A percentile compares a stretch with the other conserved stretches of the same genome.
Conservation (phyloP, 2,113 vertebrate species). For the Laticauda laticaudata region DNA sequence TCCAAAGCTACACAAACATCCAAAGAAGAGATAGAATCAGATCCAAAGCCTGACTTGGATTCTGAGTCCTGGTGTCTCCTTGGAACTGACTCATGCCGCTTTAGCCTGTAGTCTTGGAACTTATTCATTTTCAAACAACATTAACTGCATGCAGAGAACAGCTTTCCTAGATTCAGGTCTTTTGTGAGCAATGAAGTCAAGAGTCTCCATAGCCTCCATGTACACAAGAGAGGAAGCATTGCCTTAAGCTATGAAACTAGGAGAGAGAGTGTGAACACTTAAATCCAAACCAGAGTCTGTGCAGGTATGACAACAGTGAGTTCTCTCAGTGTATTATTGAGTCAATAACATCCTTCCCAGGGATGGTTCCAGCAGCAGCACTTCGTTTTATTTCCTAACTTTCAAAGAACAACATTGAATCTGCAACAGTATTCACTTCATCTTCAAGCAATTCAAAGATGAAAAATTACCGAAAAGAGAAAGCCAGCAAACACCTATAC, state of each 20-base stretch:
- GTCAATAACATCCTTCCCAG: conserved; percentile 42
- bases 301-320: conserved; percentile 69
- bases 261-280: conserved; percentile 59
- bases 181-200: conserved; percentile 68
- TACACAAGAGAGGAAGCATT: conserved; percentile 55
- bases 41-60: conserved; percentile 77
- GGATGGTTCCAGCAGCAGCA: conserved; percentile 61
- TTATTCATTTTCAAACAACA: conserved; percentile 75
- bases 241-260: conserved; percentile 70
- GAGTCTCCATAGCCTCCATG: conserved; percentile 66
- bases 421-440: conserved; percentile 58
- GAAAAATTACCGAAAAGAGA: conserved; percentile 19
- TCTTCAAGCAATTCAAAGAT: conserved; percentile 57
- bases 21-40: conserved; percentile 75
- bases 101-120: conserved; percentile 77
- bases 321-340: conserved; percentile 61
- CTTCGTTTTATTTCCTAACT: conserved; percentile 64
- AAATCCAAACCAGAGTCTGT: conserved; percentile 56
- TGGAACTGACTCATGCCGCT: conserved; percentile 79
- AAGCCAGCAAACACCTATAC: conserved; percentile 47
- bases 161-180: conserved; percentile 76
- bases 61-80: conserved; percentile 82
- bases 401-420: conserved; percentile 62
- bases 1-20: conserved; percentile 75
- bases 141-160: conserved; percentile 72